Evolutionary conservation across 2,113 vertebrate species (phyloP).

Genomic region (Carassius auratus): DNA sequence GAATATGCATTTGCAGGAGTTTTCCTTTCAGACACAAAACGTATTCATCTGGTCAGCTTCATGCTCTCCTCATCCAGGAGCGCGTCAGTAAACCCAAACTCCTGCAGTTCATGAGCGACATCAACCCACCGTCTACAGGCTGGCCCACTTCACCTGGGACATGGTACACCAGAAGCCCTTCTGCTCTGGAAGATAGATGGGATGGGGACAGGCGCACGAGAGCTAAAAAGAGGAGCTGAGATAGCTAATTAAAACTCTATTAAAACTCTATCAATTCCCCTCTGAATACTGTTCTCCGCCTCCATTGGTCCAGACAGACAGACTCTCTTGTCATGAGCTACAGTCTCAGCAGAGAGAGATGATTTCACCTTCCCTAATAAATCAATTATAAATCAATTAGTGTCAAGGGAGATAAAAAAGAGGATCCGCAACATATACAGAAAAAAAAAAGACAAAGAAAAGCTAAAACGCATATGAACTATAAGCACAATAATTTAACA

Average conservation of each 20-base stretch:
- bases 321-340: neutral
- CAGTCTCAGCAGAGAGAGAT: slow-evolving; percentile 2
- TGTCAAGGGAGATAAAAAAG: neutral
- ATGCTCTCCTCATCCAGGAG: slow-evolving; percentile 97
- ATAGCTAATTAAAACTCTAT: slow-evolving; percentile 65
- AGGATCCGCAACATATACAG: neutral
- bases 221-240: slow-evolving; percentile 42
- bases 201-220: neutral
- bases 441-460: too few species aligned
- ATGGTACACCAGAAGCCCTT: slow-evolving; percentile 78
- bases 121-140: slow-evolving; percentile 93
- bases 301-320: neutral
- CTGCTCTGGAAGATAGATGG: slow-evolving; percentile 22
- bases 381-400: neutral
- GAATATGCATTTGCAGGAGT: too few species aligned
- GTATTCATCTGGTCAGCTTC: slow-evolving; percentile 93
- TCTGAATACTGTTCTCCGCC: slow-evolving; percentile 39
- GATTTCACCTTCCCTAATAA: neutral
- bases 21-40: too few species aligned
- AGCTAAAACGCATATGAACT: neutral
- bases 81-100: slow-evolving; percentile 96
- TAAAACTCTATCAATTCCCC: slow-evolving; percentile 61
- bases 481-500: neutral
- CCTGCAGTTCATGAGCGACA: slow-evolving; percentile 95
- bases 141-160: slow-evolving; percentile 96